Conservation (phyloP, 2,888 invertebrate species). For the Andrena minutula region DNA sequence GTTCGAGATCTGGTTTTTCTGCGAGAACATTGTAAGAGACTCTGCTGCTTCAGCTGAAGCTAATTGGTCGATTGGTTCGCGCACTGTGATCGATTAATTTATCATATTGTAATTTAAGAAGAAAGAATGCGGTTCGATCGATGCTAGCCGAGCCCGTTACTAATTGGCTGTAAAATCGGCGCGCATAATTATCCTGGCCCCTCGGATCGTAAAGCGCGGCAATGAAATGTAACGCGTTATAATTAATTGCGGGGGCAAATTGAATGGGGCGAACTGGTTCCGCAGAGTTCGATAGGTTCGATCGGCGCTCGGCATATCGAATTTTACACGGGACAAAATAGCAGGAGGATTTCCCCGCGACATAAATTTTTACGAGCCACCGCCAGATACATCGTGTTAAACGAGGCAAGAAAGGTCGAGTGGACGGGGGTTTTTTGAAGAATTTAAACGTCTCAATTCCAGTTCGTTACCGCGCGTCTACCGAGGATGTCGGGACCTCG, state of each 20-base stretch:
- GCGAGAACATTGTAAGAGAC: background rate
- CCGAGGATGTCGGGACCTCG: background rate
- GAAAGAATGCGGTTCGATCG: slow-evolving; percentile 1
- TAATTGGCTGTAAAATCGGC: slow-evolving; percentile 21
- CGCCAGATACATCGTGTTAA: background rate
- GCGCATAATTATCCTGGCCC: slow-evolving; percentile 23
- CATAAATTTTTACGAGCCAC: background rate
- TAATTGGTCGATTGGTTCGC: slow-evolving; percentile 50
- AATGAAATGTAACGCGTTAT: slow-evolving; percentile 27
- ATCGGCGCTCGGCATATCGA: background rate
- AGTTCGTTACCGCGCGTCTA: background rate
- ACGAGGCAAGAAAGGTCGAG: background rate
- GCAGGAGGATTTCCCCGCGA: background rate
- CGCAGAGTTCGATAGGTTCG: background rate
- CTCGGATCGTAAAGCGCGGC: slow-evolving; percentile 11
- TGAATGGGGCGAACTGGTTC: slow-evolving; percentile 13
- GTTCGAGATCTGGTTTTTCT: slow-evolving; percentile 31
- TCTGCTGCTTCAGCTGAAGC: background rate
- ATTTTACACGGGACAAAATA: background rate
- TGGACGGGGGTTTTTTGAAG: background rate
- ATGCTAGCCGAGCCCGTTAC: background rate
- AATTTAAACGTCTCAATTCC: slow-evolving; percentile 10
- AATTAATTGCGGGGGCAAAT: slow-evolving; percentile 20
- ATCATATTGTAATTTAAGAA: slow-evolving; percentile 29
- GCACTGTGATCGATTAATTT: slow-evolving; percentile 53